Evolutionary conservation across 2,888 invertebrate genomes (phyloP).

Genomic region (Spilosoma lubricipeda): DNA sequence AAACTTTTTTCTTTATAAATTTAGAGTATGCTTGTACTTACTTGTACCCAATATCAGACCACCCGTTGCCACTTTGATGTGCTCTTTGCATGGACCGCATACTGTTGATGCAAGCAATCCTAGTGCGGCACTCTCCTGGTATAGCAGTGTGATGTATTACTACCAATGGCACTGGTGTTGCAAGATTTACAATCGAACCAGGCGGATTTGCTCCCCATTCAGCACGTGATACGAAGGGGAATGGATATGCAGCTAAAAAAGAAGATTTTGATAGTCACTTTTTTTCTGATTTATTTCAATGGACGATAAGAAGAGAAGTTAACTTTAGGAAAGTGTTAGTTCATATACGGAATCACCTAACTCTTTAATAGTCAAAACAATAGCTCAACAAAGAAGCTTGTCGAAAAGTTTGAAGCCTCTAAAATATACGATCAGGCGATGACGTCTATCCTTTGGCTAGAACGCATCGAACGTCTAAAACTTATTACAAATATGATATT

Average conservation of each 20-base stretch:
- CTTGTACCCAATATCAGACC: slow-evolving; percentile 22
- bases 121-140: slow-evolving; percentile 84
- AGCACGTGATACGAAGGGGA: slow-evolving; percentile 12
- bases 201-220: slow-evolving; percentile 3
- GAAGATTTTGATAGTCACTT: background rate
- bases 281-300: no score
- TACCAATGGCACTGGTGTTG: slow-evolving; percentile 86
- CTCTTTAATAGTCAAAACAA: background rate
- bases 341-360: background rate
- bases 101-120: slow-evolving; percentile 44
- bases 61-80: background rate
- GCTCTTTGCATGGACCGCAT: slow-evolving; percentile 15
- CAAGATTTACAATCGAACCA: slow-evolving; percentile 57
- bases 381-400: background rate
- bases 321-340: no score
- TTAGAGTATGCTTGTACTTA: background rate
- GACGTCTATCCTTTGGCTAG: no score
- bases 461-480: no score
- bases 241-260: slow-evolving; percentile 6
- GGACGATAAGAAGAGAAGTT: no score
- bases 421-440: background rate
- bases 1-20: background rate
- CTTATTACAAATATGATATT: no score
- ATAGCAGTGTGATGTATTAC: slow-evolving; percentile 89
- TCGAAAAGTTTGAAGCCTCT: no score